A percentile compares a stretch with the other conserved stretches of the same genome.
These are phyloP conservation scores for Cryptocheilus praepositus DNA, from an alignment of 2,888 invertebrate species.

Conservation along the genomic window DNA sequence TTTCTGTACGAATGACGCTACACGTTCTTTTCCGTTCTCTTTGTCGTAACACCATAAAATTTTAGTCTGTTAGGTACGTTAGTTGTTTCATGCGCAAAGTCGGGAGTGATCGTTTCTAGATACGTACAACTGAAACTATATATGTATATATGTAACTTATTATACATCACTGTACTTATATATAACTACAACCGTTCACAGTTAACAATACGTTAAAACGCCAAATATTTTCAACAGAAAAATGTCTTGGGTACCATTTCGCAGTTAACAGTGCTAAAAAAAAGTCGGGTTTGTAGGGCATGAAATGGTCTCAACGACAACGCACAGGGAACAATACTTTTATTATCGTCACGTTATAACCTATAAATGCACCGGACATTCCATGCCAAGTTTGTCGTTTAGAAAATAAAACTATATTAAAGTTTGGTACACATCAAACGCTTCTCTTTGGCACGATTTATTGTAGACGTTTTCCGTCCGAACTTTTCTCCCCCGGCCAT, in stretches of 20 bases:
- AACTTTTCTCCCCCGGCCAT: conserved; percentile 7
- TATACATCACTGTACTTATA: no score
- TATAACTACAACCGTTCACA: no score
- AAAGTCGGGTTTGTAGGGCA: neutral
- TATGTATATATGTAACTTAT: no score
- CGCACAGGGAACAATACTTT: conserved; percentile 49
- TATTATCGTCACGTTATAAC: conserved; percentile 46
- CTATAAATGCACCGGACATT: conserved; percentile 35
- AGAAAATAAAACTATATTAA: conserved; percentile 48
- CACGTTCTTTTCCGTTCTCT: neutral
- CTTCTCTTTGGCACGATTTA: conserved; percentile 44
- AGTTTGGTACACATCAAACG: conserved; percentile 22
- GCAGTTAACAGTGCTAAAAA: no score
- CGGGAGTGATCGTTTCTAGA: no score
- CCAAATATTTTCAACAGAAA: no score
- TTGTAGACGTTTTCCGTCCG: conserved; percentile 32
- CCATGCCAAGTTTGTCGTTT: conserved; percentile 27
- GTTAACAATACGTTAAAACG: no score
- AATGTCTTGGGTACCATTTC: no score
- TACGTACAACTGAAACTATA: no score
- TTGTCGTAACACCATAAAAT: no score
- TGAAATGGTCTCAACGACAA: neutral
- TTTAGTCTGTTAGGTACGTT: no score
- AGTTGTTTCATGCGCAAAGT: no score
- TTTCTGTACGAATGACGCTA: conserved; percentile 57